These are phyloP conservation scores for Monochamus alternatus DNA, from an alignment of 2,888 invertebrate species.

Conservation along the genomic window DNA sequence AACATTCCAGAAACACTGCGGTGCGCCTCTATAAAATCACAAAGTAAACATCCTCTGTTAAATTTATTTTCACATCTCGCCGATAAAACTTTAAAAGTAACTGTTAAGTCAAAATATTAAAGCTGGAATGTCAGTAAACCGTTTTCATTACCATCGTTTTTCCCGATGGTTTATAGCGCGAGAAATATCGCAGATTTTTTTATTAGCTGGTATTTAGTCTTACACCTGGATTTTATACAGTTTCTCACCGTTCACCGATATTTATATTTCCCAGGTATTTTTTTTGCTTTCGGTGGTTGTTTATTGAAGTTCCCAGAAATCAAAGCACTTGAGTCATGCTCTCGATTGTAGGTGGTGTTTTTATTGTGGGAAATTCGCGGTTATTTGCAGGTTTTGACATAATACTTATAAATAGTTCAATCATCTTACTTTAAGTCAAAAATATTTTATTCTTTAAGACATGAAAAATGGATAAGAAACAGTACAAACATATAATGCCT, in stretches of 20 bases:
- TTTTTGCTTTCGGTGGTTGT: too few species aligned
- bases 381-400: too few species aligned
- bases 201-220: neutral
- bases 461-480: too few species aligned
- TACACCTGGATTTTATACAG: slow-evolving; percentile 12
- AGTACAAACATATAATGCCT: too few species aligned
- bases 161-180: neutral
- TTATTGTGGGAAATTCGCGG: too few species aligned
- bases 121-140: slow-evolving; percentile 1
- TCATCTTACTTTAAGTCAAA: too few species aligned
- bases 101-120: slow-evolving; percentile 17
- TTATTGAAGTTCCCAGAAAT: too few species aligned
- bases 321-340: too few species aligned
- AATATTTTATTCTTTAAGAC: too few species aligned
- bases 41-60: slow-evolving; percentile 31
- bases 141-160: slow-evolving; percentile 18
- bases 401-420: too few species aligned
- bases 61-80: slow-evolving; percentile 18
- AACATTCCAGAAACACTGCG: neutral
- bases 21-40: slow-evolving; percentile 9
- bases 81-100: slow-evolving; percentile 15
- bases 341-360: too few species aligned
- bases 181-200: neutral
- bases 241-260: neutral
- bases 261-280: too few species aligned